Evolutionary conservation across 2,888 invertebrate species (phyloP).

Genomic region (Cyaniris semiargus): DNA sequence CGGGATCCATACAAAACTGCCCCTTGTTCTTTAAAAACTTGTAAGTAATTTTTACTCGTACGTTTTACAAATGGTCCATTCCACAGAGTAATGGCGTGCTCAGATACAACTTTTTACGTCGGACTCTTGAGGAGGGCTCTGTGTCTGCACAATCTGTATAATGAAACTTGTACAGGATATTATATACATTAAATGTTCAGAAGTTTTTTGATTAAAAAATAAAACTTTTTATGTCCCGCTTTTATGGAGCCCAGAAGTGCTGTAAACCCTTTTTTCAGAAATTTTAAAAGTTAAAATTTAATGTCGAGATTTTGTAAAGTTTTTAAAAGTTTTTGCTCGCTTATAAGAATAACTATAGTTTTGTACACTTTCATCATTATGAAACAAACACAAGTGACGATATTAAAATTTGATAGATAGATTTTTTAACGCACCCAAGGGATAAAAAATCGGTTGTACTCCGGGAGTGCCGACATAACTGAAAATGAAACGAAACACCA

Average conservation of each 20-base stretch:
- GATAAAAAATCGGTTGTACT: too few relatives aligned
- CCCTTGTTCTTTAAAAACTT: background rate
- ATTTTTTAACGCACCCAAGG: too few relatives aligned
- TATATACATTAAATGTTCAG: slow-evolving; percentile 15
- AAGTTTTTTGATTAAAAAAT: slow-evolving; percentile 19
- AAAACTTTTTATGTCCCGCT: background rate
- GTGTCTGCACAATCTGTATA: slow-evolving; percentile 24
- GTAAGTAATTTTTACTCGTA: slow-evolving; percentile 42
- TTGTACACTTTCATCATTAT: too few relatives aligned
- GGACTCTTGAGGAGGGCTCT: slow-evolving; percentile 32
- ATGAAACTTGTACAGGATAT: slow-evolving; percentile 24
- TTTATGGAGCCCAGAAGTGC: slow-evolving; percentile 7
- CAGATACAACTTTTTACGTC: slow-evolving; percentile 48
- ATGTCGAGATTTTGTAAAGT: background rate
- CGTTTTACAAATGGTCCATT: slow-evolving; percentile 51
- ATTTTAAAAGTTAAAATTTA: slow-evolving; percentile 12
- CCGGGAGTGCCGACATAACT: too few relatives aligned
- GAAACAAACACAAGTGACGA: background rate
- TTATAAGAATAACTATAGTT: background rate
- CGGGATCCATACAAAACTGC: too few relatives aligned
- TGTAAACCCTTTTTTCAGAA: background rate
- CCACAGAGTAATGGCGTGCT: slow-evolving; percentile 51
- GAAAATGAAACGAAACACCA: too few relatives aligned
- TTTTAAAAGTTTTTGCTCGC: background rate
- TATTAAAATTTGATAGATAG: too few relatives aligned